Evolutionary conservation across 2,113 vertebrate genomes (phyloP), one percentile per base, ranked within the genome.

Genomic region (Agelaius tricolor): DNA sequence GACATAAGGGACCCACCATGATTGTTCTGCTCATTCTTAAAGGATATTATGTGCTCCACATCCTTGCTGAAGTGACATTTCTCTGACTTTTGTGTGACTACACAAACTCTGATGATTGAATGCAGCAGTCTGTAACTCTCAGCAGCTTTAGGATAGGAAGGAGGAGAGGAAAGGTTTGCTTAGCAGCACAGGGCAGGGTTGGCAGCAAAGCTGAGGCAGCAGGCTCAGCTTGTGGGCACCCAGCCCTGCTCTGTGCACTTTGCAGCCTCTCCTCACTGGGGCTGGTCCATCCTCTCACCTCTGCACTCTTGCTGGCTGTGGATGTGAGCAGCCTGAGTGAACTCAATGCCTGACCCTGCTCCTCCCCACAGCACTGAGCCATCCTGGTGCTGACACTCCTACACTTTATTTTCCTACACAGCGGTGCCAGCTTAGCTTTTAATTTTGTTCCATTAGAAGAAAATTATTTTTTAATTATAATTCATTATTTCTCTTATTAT

Each of bases 401-500:
- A 65, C 4, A 0, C 27, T 63, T 88, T 71, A 37, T 93, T 94
- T 94, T 90, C 69, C 85, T n/a, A 23, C 83, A 27, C 83, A 81
- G 69, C 55, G 10, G 80, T 4, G 21, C 39, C 72, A 87, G 69
- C 49, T 95, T 84, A 89, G 27, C 0, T 0, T 91, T 94, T 94
- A 90, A 96, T 94, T 97, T 72, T 67, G 57, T 74, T 95, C 93
- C 86, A 80, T 94, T 94, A 92, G 59, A 71, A 76, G 73, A 82
- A 90, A 90, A 92, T 92, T 86, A 78, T 82, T 87, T 95, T 96
- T 95, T 94, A 93, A 94, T 94, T 96, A 95, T 72, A 84, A 95
- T 93, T 94, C 66, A 94, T 96, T 95, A 93, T 92, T 97, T 95
- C 41, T 76, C 83, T 89, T 90, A 95, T 82, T 95, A 94, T 95